Conservation (phyloP, 37 sponge, comb jelly and placozoan genomes). For the Hexactinellida sp. region DNA sequence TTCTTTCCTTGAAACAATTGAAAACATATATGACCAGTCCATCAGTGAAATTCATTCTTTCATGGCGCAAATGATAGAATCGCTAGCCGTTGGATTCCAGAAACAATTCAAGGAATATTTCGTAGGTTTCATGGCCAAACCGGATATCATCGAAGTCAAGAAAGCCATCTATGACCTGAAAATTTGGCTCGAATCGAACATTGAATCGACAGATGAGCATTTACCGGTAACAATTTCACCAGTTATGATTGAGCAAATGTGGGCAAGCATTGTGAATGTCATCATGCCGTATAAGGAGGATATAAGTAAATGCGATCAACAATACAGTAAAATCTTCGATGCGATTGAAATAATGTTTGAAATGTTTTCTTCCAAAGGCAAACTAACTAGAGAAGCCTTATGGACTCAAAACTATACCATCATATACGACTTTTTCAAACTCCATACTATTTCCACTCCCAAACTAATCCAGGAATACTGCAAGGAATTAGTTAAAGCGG, state of each 20-base stretch:
- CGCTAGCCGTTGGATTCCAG: not conserved
- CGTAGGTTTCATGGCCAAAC: constrained; percentile 13
- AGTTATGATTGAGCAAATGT: not conserved
- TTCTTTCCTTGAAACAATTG: not conserved
- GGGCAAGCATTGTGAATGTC: not conserved
- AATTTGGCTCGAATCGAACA: not conserved
- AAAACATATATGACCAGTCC: not conserved
- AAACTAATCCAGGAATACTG: not conserved
- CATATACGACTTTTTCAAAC: not conserved
- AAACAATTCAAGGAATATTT: constrained; percentile 10
- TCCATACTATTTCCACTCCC: not conserved
- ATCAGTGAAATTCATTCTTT: not conserved
- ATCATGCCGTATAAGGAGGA: not conserved
- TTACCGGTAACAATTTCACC: not conserved
- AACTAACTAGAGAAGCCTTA: not conserved
- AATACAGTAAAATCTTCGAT: not conserved
- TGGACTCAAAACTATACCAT: not conserved
- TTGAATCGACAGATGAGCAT: not conserved
- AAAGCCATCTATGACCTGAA: not conserved
- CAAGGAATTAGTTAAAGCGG: not conserved
- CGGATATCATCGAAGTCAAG: not conserved
- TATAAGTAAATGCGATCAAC: not conserved
- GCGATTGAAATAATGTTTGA: not conserved
- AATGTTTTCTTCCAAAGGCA: not conserved
- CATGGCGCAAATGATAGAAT: not conserved